Evolutionary conservation across 1,140 invertebrate species (phyloP).

Genomic region (Grapholita molesta): DNA sequence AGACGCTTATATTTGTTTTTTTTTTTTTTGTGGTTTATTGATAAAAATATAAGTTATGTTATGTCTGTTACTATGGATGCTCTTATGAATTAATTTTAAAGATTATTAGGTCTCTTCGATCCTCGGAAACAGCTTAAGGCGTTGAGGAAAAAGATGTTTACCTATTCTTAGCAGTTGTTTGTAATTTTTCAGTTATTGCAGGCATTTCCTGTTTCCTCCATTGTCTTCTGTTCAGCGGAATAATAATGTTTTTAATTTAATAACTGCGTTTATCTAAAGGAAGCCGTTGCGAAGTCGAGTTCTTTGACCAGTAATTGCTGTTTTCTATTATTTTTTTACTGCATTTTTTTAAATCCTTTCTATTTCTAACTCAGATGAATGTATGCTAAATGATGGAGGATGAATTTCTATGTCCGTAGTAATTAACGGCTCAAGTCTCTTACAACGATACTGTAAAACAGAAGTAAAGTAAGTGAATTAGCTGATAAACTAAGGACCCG

Average conservation of each 20-base stretch:
- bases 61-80: not conserved
- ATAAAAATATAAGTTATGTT: not conserved
- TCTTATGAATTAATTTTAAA: not conserved
- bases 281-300: not conserved
- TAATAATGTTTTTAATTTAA: not conserved
- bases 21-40: not conserved
- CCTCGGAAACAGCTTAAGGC: not conserved
- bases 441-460: no score
- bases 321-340: no score
- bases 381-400: no score
- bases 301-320: not conserved
- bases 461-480: no score
- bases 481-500: no score
- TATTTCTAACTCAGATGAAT: no score
- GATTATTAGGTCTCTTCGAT: not conserved
- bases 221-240: not conserved
- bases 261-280: not conserved
- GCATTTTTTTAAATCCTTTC: no score
- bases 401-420: no score
- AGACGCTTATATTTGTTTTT: no score
- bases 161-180: not conserved
- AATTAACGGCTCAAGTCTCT: no score
- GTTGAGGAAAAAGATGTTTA: not conserved
- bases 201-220: slow-evolving; percentile 2
- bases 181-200: not conserved